Percentiles rank a stretch among this genome's conserved stretches.
phyloP scores from a whole-genome alignment of 1,140 invertebrate genomes.

The Mycetomoellerius zeteki region DNA sequence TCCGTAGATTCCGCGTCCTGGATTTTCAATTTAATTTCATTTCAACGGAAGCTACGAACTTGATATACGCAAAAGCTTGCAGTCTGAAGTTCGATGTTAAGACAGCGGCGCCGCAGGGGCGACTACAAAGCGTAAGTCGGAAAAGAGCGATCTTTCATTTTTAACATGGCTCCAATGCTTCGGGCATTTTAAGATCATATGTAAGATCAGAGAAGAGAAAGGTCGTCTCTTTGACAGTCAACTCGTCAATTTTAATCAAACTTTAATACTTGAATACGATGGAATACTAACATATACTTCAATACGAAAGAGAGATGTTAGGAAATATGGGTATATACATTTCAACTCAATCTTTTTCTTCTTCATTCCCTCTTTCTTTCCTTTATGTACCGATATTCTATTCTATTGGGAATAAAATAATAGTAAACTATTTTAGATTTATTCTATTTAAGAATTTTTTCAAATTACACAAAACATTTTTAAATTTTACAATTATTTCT shows the following conservation, averaged over 20 bases:
- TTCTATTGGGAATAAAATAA: not conserved
- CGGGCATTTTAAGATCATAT: conserved; percentile 12
- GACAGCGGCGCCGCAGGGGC: not conserved
- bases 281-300: not conserved
- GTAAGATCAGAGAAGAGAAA: not conserved
- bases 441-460: no score
- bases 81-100: conserved; percentile 26
- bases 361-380: not conserved
- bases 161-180: conserved; percentile 34
- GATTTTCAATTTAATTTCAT: conserved; percentile 22
- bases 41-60: conserved; percentile 6
- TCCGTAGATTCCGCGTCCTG: not conserved
- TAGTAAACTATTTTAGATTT: not conserved
- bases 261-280: conserved; percentile 25
- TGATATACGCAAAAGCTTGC: conserved; percentile 33
- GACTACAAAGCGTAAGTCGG: conserved; percentile 28
- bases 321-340: not conserved
- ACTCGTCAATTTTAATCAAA: conserved; percentile 38
- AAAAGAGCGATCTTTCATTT: conserved; percentile 62
- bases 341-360: not conserved
- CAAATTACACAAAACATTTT: not conserved
- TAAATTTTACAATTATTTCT: not conserved
- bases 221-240: conserved; percentile 15
- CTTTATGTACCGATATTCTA: not conserved
- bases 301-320: not conserved